phyloP scores from a whole-genome alignment of 2,888 invertebrate species.

The Idaea biselata region DNA sequence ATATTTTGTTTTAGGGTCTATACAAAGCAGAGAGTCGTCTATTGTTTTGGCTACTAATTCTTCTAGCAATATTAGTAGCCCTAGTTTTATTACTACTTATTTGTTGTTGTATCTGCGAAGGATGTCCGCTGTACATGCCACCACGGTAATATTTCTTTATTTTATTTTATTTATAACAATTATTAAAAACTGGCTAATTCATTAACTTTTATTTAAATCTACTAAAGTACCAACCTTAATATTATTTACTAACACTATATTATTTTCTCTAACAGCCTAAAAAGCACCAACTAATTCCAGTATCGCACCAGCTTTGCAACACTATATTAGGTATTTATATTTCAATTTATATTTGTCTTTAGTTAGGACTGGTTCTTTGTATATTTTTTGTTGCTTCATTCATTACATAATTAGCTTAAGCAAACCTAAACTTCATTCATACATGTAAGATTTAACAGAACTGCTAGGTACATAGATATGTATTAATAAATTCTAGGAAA shows the following conservation, averaged over 20 bases:
- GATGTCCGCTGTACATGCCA: slow-evolving; percentile 90
- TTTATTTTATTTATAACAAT: slow-evolving; percentile 20
- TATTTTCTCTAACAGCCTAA: slow-evolving; percentile 63
- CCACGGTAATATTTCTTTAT: slow-evolving; percentile 77
- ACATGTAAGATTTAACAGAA: slow-evolving; percentile 30
- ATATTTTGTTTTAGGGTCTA: slow-evolving; percentile 79
- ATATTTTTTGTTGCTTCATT: background rate
- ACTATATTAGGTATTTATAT: slow-evolving; percentile 35
- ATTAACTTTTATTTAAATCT: background rate
- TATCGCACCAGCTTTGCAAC: slow-evolving; percentile 55
- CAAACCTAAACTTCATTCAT: slow-evolving; percentile 10
- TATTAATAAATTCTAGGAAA: slow-evolving; percentile 84
- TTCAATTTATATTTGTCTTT: slow-evolving; percentile 4
- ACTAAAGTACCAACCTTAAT: slow-evolving; percentile 4
- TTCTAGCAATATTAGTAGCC: slow-evolving; percentile 87
- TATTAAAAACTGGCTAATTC: slow-evolving; percentile 10
- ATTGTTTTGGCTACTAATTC: slow-evolving; percentile 88
- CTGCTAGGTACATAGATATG: slow-evolving; percentile 77
- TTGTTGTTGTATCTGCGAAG: slow-evolving; percentile 91
- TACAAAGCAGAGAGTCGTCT: slow-evolving; percentile 87
- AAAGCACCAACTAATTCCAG: slow-evolving; percentile 67
- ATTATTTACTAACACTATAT: slow-evolving; percentile 40
- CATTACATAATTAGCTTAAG: slow-evolving; percentile 7
- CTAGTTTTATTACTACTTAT: slow-evolving; percentile 86
- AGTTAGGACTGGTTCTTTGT: background rate